Conservation (phyloP, 2,888 invertebrate genomes). For the Capitulum mitella region DNA sequence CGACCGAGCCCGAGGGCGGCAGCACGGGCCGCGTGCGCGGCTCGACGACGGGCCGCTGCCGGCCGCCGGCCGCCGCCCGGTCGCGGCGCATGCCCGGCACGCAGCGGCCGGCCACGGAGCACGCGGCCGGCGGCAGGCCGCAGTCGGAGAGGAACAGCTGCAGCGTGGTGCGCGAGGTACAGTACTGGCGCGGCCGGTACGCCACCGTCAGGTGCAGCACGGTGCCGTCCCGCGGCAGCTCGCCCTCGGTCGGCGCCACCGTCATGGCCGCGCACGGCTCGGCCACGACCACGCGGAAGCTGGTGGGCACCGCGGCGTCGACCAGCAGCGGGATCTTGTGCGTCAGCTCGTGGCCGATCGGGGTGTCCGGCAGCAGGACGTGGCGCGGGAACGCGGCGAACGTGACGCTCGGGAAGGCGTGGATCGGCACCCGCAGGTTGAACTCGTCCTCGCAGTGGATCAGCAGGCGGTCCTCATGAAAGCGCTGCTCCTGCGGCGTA, state of each 20-base stretch:
- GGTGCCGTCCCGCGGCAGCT: neutral
- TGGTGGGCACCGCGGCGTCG: neutral
- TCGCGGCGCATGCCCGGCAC: neutral
- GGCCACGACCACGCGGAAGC: neutral
- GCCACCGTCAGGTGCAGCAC: neutral
- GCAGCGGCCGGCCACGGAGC: neutral
- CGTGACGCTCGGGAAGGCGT: neutral
- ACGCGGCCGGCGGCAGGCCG: neutral
- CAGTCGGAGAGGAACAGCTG: slow-evolving; percentile 15
- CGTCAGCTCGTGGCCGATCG: neutral
- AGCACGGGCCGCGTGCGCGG: neutral
- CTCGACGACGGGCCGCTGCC: neutral
- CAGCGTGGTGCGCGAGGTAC: neutral
- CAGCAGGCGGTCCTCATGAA: neutral
- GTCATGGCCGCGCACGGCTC: neutral
- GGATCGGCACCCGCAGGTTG: slow-evolving; percentile 15
- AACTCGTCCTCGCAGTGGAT: slow-evolving; percentile 2
- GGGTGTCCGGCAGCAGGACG: neutral
- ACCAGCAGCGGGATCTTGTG: slow-evolving; percentile 2
- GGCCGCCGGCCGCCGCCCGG: neutral
- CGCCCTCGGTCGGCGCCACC: neutral
- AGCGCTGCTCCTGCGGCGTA: neutral
- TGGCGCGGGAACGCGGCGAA: slow-evolving; percentile 16
- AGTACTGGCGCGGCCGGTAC: slow-evolving; percentile 7
- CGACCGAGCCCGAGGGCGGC: neutral